phyloP scores from a whole-genome alignment of 92 coral and sea anemone species.

The Virgularia gustaviana region DNA sequence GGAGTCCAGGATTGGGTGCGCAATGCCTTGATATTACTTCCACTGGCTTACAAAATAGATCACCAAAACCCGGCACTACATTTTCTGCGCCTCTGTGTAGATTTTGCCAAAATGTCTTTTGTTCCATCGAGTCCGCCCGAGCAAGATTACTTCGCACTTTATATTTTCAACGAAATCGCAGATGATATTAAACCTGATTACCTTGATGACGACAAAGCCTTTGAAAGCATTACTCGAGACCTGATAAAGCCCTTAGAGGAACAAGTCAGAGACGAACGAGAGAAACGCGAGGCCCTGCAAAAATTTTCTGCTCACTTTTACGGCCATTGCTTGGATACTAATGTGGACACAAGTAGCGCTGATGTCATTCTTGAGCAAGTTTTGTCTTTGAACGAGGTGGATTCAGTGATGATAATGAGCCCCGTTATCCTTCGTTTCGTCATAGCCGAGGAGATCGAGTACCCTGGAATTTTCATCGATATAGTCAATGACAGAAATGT shows the following conservation, averaged over 20 bases:
- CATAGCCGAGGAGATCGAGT: no score
- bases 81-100: conserved; percentile 68
- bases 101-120: conserved; percentile 56
- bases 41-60: conserved; percentile 57
- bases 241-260: conserved; percentile 29
- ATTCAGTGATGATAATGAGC: no score
- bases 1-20: conserved; percentile 55
- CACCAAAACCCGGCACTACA: conserved; percentile 53
- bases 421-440: no score
- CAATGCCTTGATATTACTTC: conserved; percentile 43
- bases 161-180: conserved; percentile 61
- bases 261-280: conserved; percentile 38
- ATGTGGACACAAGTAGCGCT: conserved; percentile 12
- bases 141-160: conserved; percentile 49
- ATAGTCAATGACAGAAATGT: not conserved
- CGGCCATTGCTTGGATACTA: conserved; percentile 13
- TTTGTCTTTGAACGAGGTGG: no score
- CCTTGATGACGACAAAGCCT: conserved; percentile 55
- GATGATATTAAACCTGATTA: conserved; percentile 36
- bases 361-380: not conserved
- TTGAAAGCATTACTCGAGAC: no score
- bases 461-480: no score
- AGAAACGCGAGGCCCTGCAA: conserved; percentile 1
- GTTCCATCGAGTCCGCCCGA: conserved; percentile 52
- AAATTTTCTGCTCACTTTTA: not conserved